These are phyloP conservation scores for Caiman crocodilus DNA, from an alignment of 2,797 vertebrate genomes.

Conservation along the genomic window DNA sequence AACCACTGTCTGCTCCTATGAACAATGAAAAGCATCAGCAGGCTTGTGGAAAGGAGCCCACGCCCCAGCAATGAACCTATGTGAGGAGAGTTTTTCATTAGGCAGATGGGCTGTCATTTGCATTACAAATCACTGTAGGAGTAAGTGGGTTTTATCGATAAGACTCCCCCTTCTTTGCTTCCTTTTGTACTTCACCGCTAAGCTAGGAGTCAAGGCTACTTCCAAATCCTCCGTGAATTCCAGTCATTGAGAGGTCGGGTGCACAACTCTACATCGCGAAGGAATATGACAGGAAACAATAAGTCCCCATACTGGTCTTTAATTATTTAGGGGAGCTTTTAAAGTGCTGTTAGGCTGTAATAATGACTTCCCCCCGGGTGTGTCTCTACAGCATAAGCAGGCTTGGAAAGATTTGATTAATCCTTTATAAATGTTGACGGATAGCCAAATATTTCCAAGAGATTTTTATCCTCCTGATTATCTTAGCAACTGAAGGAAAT, in stretches of 20 bases:
- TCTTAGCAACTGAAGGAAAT: neutral
- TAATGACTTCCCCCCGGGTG: constrained; percentile 51
- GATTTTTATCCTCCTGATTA: neutral
- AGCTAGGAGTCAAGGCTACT: neutral
- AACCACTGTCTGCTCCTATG: neutral
- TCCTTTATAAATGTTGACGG: constrained; percentile 64
- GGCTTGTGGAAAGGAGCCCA: neutral
- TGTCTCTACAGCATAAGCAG: constrained; percentile 58
- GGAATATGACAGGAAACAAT: neutral
- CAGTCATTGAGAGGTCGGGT: neutral
- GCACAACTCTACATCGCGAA: neutral
- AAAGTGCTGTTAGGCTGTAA: constrained; percentile 50
- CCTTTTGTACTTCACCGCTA: neutral
- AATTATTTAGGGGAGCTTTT: constrained; percentile 72
- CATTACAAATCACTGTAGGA: neutral
- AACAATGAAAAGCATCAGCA: fast-evolving
- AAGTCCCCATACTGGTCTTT: constrained; percentile 27
- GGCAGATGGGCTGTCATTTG: neutral
- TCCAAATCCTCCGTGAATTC: fast-evolving
- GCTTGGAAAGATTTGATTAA: constrained; percentile 56
- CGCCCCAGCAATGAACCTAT: neutral
- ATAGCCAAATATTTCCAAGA: neutral
- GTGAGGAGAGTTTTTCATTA: neutral
- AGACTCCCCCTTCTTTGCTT: neutral
- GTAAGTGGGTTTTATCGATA: neutral